Evolutionary conservation across 2,113 vertebrate genomes (phyloP), one percentile per base, ranked within the genome.

Genomic region (Noturus placidus): DNA sequence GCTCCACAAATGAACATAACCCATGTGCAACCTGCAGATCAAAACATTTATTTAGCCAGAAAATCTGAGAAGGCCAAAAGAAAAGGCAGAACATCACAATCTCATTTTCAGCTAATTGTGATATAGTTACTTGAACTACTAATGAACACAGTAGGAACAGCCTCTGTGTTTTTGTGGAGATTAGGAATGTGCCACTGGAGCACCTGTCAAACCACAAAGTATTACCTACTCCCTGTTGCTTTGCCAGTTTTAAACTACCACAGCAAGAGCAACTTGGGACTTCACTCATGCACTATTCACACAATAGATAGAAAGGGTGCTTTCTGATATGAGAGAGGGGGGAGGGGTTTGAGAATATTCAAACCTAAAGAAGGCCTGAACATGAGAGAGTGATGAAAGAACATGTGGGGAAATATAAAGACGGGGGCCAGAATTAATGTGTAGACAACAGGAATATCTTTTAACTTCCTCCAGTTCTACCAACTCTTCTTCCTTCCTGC

Each of bases 311-410:
- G 50, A 67, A 79, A 35, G 52, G 50, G 17, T 77, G 38, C 11
- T 42, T 59, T 52, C 42, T 67, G 74, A 54, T 77, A 57, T 2
- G 17, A 90, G 81, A 89, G 86, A 79, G 89, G 35, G 89, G 84
- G 87, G 77, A 78, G 90, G 10, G 46, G 10, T n/a, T n/a, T n/a
- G 19, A 79, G 77, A 50, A 50, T 50, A 50, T 50, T 88, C 85
- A 92, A 90, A 89, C 86, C 86, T 69, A 89, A 88, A 86, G 50
- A 83, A 61, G 38, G 33, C 15, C 27, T 42, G 84, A 7, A 33
- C 15, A n/a, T 30, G 56, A 50, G 27, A 79, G 83, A 57, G 30
- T 54, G 65, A 74, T 33, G 57, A 61, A 50, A 46, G 9, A 78
- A 50, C 15, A 50, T 33, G 76, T 33, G 27, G 19, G 15, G 35